Percentiles rank a stretch among this genome's conserved stretches.
Evolutionary conservation across 1,140 invertebrate genomes (phyloP).

Genomic region (Diachasma alloeum): DNA sequence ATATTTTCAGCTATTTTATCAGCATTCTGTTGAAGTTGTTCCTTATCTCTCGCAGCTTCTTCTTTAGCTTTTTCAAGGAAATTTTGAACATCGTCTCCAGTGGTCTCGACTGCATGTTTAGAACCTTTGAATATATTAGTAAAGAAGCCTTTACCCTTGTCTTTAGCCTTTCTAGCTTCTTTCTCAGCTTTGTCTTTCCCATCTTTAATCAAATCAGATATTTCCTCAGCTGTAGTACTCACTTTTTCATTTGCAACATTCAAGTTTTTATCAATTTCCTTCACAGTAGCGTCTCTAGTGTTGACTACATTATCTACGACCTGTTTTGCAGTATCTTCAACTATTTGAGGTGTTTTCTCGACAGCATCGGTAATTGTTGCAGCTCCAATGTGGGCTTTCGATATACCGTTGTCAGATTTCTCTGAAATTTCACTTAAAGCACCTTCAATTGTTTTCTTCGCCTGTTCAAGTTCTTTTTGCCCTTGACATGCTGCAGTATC

Average conservation of each 20-base stretch:
- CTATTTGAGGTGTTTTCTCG: slow-evolving; percentile 40
- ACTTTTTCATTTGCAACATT: no score
- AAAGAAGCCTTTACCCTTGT: slow-evolving; percentile 31
- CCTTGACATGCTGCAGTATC: no score
- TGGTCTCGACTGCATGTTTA: slow-evolving; percentile 32
- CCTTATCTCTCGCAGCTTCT: slow-evolving; percentile 2
- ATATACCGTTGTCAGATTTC: slow-evolving; percentile 47
- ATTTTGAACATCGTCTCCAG: slow-evolving; percentile 21
- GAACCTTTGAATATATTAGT: slow-evolving; percentile 38
- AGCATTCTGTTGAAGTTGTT: background rate
- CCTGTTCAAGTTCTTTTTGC: background rate
- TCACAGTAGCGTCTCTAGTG: no score
- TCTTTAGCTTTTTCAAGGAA: no score
- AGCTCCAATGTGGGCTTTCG: slow-evolving; percentile 22
- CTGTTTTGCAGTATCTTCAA: slow-evolving; percentile 44
- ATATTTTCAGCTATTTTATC: background rate
- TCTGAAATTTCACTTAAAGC: slow-evolving; percentile 45
- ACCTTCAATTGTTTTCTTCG: background rate
- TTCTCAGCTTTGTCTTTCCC: slow-evolving; percentile 26
- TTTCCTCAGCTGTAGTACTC: slow-evolving; percentile 1
- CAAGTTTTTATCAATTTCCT: no score
- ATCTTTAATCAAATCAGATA: background rate
- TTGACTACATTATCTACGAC: no score
- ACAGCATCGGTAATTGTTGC: slow-evolving; percentile 35
- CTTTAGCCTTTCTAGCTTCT: slow-evolving; percentile 40